These are phyloP conservation scores for Pseudonaja textilis DNA, from an alignment of 2,113 vertebrate species.

Conservation along the genomic window DNA sequence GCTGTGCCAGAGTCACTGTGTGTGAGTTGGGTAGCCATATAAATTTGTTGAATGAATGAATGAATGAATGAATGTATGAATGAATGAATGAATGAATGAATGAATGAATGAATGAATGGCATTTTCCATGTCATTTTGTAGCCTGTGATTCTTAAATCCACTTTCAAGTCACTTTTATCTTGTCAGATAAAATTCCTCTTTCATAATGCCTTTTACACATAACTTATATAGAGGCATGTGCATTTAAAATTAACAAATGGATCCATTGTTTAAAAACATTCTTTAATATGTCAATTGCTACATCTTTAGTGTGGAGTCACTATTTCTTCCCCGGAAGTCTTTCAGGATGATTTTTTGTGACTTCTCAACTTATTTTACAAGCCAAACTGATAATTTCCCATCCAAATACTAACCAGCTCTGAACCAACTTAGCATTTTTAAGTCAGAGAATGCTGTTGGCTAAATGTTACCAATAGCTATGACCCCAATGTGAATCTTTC, in stretches of 20 bases:
- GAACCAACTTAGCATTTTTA: not conserved
- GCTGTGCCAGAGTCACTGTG: not conserved
- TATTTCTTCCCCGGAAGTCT: not conserved
- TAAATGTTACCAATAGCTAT: not conserved
- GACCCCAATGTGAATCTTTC: not conserved
- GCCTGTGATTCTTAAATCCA: not conserved
- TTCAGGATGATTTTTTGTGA: not conserved
- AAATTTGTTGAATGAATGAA: not conserved
- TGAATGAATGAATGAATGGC: not conserved
- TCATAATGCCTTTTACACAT: not conserved
- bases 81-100: no score
- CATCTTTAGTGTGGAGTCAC: not conserved
- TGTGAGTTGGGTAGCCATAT: not conserved
- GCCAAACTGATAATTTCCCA: not conserved
- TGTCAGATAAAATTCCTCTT: not conserved
- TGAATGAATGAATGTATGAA: no score
- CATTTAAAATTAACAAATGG: not conserved
- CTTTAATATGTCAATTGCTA: not conserved
- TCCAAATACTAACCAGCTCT: not conserved
- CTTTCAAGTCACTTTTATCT: not conserved
- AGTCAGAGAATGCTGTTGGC: not conserved
- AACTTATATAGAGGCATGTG: not conserved
- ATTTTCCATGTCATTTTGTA: not conserved
- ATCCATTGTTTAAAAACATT: not conserved
- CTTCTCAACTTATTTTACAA: not conserved